phyloP scores from a whole-genome alignment of 2,113 vertebrate genomes.

The Cygnus atratus region DNA sequence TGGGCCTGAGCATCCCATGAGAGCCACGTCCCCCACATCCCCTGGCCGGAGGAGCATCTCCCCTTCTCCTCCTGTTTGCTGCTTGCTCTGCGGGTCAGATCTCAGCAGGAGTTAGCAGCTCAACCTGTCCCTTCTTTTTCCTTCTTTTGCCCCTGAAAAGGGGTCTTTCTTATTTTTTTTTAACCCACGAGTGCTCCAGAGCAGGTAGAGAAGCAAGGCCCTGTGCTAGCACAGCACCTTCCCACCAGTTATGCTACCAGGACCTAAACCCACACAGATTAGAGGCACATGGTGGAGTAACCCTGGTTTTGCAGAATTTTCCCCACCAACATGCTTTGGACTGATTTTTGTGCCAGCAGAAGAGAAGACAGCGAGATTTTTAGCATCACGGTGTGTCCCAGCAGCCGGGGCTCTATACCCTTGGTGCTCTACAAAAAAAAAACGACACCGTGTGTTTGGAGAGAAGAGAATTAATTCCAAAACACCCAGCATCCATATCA shows the following conservation, averaged over 20 bases:
- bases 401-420: neutral
- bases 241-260: neutral
- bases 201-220: rapidly evolving
- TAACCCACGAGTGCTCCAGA: neutral
- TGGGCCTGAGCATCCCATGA: neutral
- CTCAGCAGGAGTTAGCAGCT: neutral
- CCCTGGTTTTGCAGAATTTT: neutral
- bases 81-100: neutral
- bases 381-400: neutral
- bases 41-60: neutral
- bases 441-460: rapidly evolving
- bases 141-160: neutral
- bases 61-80: neutral
- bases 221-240: rapidly evolving
- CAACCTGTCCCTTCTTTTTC: neutral
- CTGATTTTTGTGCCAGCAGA: neutral
- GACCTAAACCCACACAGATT: rapidly evolving
- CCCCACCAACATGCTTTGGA: neutral
- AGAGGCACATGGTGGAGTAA: neutral
- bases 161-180: neutral
- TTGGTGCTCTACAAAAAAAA: neutral
- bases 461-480: constrained; percentile 54
- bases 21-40: neutral
- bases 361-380: neutral
- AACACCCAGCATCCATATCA: neutral